Evolutionary conservation across 2,888 invertebrate species (phyloP).

Genomic region (Cecidostiba fungosa): DNA sequence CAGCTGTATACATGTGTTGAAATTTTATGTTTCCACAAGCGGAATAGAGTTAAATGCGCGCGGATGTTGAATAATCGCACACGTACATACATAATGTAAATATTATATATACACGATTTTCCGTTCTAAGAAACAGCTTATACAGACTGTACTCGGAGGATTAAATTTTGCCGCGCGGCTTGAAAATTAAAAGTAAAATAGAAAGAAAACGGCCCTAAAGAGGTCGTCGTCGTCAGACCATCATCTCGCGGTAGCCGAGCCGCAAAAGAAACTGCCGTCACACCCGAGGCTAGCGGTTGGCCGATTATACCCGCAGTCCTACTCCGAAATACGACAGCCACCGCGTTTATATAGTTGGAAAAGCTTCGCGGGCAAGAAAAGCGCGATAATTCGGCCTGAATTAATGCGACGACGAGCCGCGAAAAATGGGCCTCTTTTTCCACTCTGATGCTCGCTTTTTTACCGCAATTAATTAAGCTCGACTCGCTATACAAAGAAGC

Average conservation of each 20-base stretch:
- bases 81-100: too few relatives aligned
- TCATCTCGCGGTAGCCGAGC: not conserved
- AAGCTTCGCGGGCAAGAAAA: constrained; percentile 1
- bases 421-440: constrained; percentile 18
- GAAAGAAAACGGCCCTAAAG: not conserved
- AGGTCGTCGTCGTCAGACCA: not conserved
- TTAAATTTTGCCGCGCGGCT: not conserved
- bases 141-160: not conserved
- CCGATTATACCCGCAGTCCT: not conserved
- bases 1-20: not conserved
- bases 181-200: not conserved
- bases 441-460: not conserved
- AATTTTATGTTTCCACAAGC: not conserved
- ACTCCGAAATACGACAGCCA: not conserved
- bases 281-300: not conserved
- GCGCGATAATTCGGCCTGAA: constrained; percentile 22
- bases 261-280: not conserved
- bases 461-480: constrained; percentile 39
- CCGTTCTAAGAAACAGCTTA: too few relatives aligned
- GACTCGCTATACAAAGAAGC: constrained; percentile 4
- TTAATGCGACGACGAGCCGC: not conserved
- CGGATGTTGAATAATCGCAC: too few relatives aligned
- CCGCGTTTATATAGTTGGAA: not conserved
- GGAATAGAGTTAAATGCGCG: not conserved
- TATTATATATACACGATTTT: too few relatives aligned